Percentiles rank a stretch among this genome's conserved stretches.
These are phyloP conservation scores for Nylanderia fulva DNA, from an alignment of 1,140 invertebrate species.

Conservation along the genomic window DNA sequence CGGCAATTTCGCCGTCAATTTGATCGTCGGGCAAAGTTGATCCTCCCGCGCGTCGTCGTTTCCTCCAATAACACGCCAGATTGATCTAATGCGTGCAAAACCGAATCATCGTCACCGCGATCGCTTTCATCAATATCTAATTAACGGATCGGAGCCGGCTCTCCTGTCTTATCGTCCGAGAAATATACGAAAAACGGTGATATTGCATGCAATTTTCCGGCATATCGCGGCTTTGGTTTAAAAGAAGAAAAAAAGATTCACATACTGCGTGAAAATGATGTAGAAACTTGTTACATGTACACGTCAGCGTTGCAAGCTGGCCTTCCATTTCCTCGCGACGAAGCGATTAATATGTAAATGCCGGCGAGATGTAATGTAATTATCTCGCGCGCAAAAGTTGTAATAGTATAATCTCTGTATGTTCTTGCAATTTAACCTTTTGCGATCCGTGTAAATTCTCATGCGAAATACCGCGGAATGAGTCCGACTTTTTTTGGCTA, in stretches of 20 bases:
- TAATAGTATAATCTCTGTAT: too few species aligned
- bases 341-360: slow-evolving; percentile 1
- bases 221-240: too few species aligned
- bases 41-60: background rate
- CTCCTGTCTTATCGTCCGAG: background rate
- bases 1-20: slow-evolving; percentile 27
- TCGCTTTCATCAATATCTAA: slow-evolving; percentile 20
- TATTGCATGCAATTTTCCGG: background rate
- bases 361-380: background rate
- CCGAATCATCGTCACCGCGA: background rate
- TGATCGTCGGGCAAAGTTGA: background rate
- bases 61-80: slow-evolving; percentile 10
- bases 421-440: background rate
- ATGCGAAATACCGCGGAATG: too few species aligned
- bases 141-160: slow-evolving; percentile 3
- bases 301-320: background rate
- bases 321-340: background rate
- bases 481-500: too few species aligned
- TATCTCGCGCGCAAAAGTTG: too few species aligned
- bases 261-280: background rate
- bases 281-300: background rate
- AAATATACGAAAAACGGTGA: background rate
- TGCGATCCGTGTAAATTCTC: too few species aligned
- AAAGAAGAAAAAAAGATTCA: background rate
- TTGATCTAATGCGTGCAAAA: background rate